Percentiles rank a stretch among this genome's conserved stretches.
phyloP scores from a whole-genome alignment of 2,888 invertebrate species.

The Papilio gigon region DNA sequence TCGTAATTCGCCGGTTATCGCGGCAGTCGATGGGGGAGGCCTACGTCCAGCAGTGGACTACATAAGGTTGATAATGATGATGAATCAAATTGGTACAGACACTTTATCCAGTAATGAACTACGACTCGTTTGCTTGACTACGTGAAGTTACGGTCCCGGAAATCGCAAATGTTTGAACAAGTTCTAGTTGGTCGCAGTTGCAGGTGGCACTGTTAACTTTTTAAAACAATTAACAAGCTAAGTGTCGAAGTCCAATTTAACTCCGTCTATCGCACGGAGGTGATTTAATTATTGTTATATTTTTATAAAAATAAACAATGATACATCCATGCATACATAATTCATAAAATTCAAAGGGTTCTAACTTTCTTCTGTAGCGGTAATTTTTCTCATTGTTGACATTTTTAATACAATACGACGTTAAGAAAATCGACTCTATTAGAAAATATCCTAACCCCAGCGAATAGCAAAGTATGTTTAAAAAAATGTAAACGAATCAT shows the following conservation, averaged over 20 bases:
- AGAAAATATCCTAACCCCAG: background rate
- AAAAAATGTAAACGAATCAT: slow-evolving; percentile 4
- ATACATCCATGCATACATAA: too few relatives aligned
- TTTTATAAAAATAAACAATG: background rate
- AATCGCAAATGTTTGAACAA: slow-evolving; percentile 20
- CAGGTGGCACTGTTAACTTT: slow-evolving; percentile 1
- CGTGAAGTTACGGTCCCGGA: slow-evolving; percentile 10
- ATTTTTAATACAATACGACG: too few relatives aligned
- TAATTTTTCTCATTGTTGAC: too few relatives aligned
- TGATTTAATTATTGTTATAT: background rate
- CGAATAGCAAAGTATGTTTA: background rate
- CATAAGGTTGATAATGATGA: too few relatives aligned
- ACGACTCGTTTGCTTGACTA: background rate
- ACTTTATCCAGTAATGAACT: background rate
- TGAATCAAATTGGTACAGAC: background rate
- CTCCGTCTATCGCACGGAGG: background rate
- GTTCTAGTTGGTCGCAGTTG: slow-evolving; percentile 29
- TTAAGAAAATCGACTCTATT: too few relatives aligned
- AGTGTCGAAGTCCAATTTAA: slow-evolving; percentile 17
- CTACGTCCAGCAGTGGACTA: too few relatives aligned
- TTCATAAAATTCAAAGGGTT: background rate
- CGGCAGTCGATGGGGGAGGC: too few relatives aligned
- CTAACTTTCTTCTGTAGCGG: too few relatives aligned
- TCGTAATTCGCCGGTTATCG: too few relatives aligned
- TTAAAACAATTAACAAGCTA: slow-evolving; percentile 32